Evolutionary conservation across 2,113 vertebrate genomes (phyloP).

Genomic region (Protobothrops mucrosquamatus): DNA sequence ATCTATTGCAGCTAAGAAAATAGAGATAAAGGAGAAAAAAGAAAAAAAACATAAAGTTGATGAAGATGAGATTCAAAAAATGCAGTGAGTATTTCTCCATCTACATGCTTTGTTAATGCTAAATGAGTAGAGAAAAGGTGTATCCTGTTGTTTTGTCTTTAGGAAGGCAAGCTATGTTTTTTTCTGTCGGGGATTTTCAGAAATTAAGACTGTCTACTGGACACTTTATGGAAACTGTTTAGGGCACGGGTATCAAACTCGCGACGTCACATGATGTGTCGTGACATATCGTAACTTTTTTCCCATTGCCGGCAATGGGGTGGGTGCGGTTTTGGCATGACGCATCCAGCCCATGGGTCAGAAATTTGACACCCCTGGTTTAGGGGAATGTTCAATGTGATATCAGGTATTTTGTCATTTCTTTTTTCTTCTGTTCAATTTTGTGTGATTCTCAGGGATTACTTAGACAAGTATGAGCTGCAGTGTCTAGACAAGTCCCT

Average conservation of each 20-base stretch:
- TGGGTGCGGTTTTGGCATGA: too few relatives aligned
- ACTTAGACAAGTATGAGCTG: background rate
- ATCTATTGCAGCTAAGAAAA: slow-evolving; percentile 72
- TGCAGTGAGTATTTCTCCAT: slow-evolving; percentile 85
- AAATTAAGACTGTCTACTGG: background rate
- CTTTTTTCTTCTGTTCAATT: background rate
- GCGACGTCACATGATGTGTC: too few relatives aligned
- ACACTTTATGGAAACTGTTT: background rate
- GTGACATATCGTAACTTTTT: too few relatives aligned
- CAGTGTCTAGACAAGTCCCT: background rate
- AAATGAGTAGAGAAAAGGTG: background rate
- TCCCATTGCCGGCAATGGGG: too few relatives aligned
- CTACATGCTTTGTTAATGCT: background rate
- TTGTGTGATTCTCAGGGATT: background rate
- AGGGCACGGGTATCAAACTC: too few relatives aligned
- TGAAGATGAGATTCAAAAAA: slow-evolving; percentile 99
- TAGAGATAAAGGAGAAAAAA: slow-evolving; percentile 91
- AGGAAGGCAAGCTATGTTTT: background rate
- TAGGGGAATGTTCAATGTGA: background rate
- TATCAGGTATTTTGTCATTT: background rate
- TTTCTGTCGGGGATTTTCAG: background rate
- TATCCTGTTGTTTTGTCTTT: background rate
- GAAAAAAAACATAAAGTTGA: slow-evolving; percentile 95
- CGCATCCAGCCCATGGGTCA: too few relatives aligned
- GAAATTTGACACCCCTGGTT: too few relatives aligned